Percentiles rank a stretch among this genome's conserved stretches.
Conservation (phyloP, 2,888 invertebrate species). For the Ditula angustiorana region DNA sequence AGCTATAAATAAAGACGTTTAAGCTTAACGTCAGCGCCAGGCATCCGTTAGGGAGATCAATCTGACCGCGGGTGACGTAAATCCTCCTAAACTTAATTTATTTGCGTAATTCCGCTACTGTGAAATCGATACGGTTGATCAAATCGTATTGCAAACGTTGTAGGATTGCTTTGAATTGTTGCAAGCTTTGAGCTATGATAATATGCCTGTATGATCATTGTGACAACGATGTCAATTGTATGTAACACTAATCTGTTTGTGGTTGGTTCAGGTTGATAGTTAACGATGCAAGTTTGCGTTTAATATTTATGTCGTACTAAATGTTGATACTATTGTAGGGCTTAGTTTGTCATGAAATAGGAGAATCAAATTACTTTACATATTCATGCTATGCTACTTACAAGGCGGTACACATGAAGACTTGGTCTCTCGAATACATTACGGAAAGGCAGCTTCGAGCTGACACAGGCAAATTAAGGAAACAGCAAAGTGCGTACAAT, state of each 20-base stretch:
- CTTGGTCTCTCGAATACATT: constrained; percentile 18
- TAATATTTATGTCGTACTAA: background rate
- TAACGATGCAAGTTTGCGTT: background rate
- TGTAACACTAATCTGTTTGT: too few species aligned
- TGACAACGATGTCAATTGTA: too few species aligned
- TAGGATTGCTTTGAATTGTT: background rate
- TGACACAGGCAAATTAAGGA: constrained; percentile 46
- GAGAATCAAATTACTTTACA: too few species aligned
- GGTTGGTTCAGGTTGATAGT: too few species aligned
- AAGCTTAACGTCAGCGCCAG: constrained; percentile 6
- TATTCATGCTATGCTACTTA: too few species aligned
- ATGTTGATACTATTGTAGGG: background rate
- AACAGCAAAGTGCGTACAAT: constrained; percentile 44
- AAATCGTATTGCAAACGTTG: background rate
- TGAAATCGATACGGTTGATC: background rate
- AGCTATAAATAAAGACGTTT: constrained; percentile 3
- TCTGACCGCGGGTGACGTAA: constrained; percentile 11
- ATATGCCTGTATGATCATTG: background rate
- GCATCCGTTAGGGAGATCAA: constrained; percentile 12
- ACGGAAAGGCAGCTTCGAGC: constrained; percentile 12
- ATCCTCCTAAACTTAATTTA: constrained; percentile 16
- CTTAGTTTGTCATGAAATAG: background rate
- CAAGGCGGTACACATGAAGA: background rate
- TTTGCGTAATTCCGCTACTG: constrained; percentile 8
- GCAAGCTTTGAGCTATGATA: background rate